These are phyloP conservation scores for Sarcophaga bullata DNA, from an alignment of 1,140 invertebrate genomes.

Conservation along the genomic window DNA sequence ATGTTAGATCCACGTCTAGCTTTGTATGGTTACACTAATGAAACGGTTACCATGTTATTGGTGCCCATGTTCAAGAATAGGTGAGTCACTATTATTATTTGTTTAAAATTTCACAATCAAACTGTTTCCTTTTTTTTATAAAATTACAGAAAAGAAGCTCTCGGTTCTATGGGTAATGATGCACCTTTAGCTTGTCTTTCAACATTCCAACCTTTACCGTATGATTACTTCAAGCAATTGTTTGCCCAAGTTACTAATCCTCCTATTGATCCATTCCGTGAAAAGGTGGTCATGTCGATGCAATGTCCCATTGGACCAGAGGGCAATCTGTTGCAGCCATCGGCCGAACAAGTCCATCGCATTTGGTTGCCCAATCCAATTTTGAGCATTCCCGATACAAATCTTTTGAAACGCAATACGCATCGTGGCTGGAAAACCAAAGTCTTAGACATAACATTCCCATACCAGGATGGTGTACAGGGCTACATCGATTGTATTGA, in stretches of 20 bases:
- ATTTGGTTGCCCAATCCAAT: slow-evolving; percentile 96
- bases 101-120: slow-evolving; percentile 38
- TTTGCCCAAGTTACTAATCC: slow-evolving; percentile 99
- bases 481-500: slow-evolving; percentile 84
- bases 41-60: slow-evolving; percentile 93
- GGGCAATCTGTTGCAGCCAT: slow-evolving; percentile 93
- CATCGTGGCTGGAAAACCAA: slow-evolving; percentile 92
- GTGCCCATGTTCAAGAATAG: slow-evolving; percentile 97
- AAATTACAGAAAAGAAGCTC: slow-evolving; percentile 89
- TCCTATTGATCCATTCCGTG: slow-evolving; percentile 99
- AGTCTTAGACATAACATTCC: slow-evolving; percentile 92
- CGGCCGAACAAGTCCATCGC: slow-evolving; percentile 88
- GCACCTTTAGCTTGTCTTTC: slow-evolving; percentile 96
- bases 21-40: slow-evolving; percentile 94
- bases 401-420: slow-evolving; percentile 85
- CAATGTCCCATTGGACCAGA: slow-evolving; percentile 92
- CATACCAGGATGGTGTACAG: slow-evolving; percentile 73
- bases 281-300: slow-evolving; percentile 98
- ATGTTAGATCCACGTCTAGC: slow-evolving; percentile 85
- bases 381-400: slow-evolving; percentile 88
- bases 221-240: slow-evolving; percentile 99
- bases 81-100: slow-evolving; percentile 46
- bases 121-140: background rate
- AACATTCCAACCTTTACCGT: slow-evolving; percentile 91
- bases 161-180: slow-evolving; percentile 99